Evolutionary conservation across 2,888 invertebrate genomes (phyloP), one percentile per base, ranked within the genome.

Genomic region (Phortica okadai): DNA sequence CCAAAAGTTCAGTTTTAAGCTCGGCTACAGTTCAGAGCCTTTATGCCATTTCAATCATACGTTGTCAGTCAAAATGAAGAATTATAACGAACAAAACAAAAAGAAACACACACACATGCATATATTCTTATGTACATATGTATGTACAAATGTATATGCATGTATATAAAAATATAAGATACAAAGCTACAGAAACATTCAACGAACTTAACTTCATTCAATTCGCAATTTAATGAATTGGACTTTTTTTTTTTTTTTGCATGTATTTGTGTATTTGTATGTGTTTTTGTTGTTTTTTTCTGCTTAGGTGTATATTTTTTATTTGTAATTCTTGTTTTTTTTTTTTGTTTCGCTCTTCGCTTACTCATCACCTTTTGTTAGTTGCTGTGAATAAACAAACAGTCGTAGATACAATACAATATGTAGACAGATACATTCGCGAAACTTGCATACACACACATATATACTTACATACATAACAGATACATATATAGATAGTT

Each of bases 301-400:
- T 64, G 25, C 41, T 64, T 69, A 69, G 50, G 21, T 56, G n/a
- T 8, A 45, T 7, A 41, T 41, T 41, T 41, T 67, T 67, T 41
- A 16, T 66, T 42, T 42, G 42, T 67, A 67, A 14, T 44, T 79
- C 78, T 77, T 80, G 64, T 54, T 64, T 66, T 79, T 76, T 77
- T 78, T 77, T 80, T 66, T 42, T 64, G 78, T 80, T 66, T 42
- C 50, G 78, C 83, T 80, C 74, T 81, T 79, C 85, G 85, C 83
- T 85, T 84, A 85, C 79, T 85, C 85, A 85, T 88, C 85, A 81
- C 72, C 76, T 76, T 72, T 72, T 72, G 69, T 69, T 69, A 45
- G 50, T 45, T 45, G 16, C 44, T 44, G 16, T 69, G 45, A 56
- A 54, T 45, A 72, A 70, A 70, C 33, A 33, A 54, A 70, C 54